Evolutionary conservation across 2,113 vertebrate species (phyloP).

Genomic region (Oreochromis aureus): DNA sequence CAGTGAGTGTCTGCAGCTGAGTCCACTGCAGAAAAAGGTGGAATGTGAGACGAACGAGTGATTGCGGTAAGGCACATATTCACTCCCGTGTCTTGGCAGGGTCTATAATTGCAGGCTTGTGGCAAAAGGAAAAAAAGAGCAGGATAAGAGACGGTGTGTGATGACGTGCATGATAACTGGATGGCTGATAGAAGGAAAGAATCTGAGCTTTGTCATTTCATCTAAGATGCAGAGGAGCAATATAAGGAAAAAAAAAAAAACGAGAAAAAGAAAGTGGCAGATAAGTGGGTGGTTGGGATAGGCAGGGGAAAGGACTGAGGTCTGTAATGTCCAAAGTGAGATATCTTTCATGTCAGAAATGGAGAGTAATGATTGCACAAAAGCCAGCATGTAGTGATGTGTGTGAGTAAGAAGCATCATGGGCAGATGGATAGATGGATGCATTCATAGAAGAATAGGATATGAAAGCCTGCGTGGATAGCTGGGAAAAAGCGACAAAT

Average conservation of each 20-base stretch:
- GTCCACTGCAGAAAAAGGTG: constrained; percentile 22
- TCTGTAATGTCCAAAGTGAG: constrained; percentile 34
- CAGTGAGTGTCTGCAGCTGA: not conserved
- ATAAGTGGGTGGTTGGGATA: constrained; percentile 33
- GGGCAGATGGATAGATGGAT: constrained; percentile 6
- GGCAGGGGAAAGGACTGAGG: not conserved
- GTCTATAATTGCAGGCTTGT: constrained; percentile 51
- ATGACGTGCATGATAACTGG: constrained; percentile 13
- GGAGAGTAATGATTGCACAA: constrained; percentile 22
- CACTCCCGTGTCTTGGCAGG: constrained; percentile 3
- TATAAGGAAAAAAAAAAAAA: not conserved
- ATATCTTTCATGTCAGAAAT: constrained; percentile 28
- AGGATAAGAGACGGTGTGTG: not conserved
- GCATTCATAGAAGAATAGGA: not conserved
- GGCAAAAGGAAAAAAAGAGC: not conserved
- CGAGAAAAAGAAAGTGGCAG: not conserved
- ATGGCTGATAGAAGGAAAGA: not conserved
- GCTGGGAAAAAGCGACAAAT: not conserved
- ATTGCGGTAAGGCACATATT: constrained; percentile 18
- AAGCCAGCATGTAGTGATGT: constrained; percentile 15
- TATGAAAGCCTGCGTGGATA: constrained; percentile 4
- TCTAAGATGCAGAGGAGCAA: constrained; percentile 9
- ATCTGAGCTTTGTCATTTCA: not conserved
- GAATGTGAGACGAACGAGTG: constrained; percentile 35
- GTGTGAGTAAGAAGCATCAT: not conserved